A percentile compares a stretch with the other conserved stretches of the same genome.
phyloP scores from a whole-genome alignment of 2,797 vertebrate species.

The Psittacula derbiana region DNA sequence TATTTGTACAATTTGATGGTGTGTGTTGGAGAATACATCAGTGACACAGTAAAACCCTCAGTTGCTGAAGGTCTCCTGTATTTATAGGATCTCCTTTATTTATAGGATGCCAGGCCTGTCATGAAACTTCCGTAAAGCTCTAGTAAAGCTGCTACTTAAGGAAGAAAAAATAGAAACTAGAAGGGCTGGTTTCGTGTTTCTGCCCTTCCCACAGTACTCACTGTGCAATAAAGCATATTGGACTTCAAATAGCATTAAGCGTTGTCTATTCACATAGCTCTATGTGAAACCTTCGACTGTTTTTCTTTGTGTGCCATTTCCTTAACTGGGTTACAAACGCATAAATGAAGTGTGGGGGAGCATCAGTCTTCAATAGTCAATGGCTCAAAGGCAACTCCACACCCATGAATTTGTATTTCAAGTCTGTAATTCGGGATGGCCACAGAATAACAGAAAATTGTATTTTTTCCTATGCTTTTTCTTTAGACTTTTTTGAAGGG shows the following conservation, averaged over 20 bases:
- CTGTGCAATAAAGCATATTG: background rate
- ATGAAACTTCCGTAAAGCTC: background rate
- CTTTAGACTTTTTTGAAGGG: background rate
- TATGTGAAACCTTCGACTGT: background rate
- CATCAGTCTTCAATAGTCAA: background rate
- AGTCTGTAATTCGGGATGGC: background rate
- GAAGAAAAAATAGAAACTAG: background rate
- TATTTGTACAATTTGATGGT: background rate
- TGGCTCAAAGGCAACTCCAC: background rate
- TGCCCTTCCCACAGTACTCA: background rate
- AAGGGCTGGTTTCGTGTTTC: background rate
- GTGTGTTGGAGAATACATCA: background rate
- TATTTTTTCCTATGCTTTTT: background rate
- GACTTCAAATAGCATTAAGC: background rate
- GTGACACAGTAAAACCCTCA: background rate
- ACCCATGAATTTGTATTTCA: background rate
- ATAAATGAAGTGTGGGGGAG: background rate
- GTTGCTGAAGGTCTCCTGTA: background rate
- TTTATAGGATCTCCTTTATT: background rate
- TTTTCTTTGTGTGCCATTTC: background rate
- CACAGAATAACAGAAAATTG: background rate
- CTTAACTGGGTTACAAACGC: background rate
- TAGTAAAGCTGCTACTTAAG: background rate
- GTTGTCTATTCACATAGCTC: background rate
- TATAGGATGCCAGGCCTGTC: background rate